Base-by-base conservation (phyloP, 92 coral and sea anemone species). In the Epizoanthus scotinus region DNA sequence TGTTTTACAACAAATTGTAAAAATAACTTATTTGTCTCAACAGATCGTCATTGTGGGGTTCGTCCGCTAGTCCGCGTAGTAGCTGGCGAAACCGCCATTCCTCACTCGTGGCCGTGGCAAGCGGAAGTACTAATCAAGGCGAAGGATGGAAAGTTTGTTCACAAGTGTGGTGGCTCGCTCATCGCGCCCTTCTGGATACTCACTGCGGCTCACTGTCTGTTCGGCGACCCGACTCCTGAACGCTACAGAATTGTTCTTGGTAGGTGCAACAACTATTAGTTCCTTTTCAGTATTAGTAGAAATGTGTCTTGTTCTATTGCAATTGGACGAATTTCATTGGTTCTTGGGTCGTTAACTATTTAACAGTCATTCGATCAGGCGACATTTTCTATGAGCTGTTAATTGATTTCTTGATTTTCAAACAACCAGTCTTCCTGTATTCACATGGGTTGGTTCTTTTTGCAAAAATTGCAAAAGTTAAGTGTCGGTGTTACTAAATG, bases 71-170 rank as follows among this genome's bases (percentile, higher is more conserved):
- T 31, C 53, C 53, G 73, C 54, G 47, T 68, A 68, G 55, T 68
- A 4, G 73, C 42, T 8, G 73, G 73, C 28, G 55, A 68, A 53
- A 56, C 17, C 55, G 73, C 54, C 6, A 18, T 38, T 8, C 73
- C 73, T 68, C 73, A 68, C 56, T n/a, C 57, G 1, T 68, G 73
- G 73, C 73, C 73, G 28, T 68, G 73, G 73, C 73, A 68, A 68
- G 73, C 14, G 14, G 55, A 68, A 21, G 42, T 68, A 38, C 40
- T 68, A n/a, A 67, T 67, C 19, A 68, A 42, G 9, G 12, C 12
- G 56, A 42, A 68, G 21, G 73, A 68, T 42, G 73, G 54, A 0
- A 21, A 40, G 29, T 42, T n/a, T 13, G 44, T 38, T 8, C 28
- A 40, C 73, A 68, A 68, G 55, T 68, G 73, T 27, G 73, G 73